Percentiles rank a stretch among this genome's conserved stretches.
These are phyloP conservation scores for Sander vitreus DNA, from an alignment of 2,113 vertebrate species.

Conservation along the genomic window DNA sequence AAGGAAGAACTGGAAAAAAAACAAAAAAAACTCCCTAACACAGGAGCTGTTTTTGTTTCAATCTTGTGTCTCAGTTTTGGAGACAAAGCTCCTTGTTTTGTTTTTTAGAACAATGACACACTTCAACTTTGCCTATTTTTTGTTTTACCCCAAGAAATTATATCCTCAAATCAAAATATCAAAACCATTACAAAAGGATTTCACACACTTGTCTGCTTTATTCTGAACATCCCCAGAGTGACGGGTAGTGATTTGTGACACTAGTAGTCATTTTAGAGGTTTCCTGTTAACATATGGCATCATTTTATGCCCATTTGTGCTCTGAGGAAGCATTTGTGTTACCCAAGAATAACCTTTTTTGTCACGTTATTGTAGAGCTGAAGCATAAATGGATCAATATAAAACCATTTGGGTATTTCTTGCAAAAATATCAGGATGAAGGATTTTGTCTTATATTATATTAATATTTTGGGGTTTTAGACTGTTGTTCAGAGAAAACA, in stretches of 20 bases:
- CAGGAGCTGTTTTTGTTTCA: slow-evolving; percentile 23
- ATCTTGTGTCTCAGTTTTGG: not conserved
- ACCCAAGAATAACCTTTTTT: not conserved
- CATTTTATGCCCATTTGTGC: not conserved
- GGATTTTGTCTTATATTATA: not conserved
- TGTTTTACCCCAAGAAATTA: not conserved
- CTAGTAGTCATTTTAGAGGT: not conserved
- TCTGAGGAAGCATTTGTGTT: not conserved
- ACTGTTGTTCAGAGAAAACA: not conserved
- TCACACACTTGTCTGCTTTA: not conserved
- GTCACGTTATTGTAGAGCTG: not conserved
- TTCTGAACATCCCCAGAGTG: not conserved
- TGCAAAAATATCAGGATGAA: not conserved
- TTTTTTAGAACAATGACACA: slow-evolving; percentile 4
- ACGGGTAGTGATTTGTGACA: not conserved
- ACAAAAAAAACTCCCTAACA: not conserved
- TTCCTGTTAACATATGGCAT: not conserved
- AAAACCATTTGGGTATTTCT: not conserved
- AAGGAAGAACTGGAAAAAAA: slow-evolving; percentile 33
- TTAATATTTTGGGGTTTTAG: not conserved
- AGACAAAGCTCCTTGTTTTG: not conserved
- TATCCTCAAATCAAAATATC: not conserved
- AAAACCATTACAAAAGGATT: not conserved
- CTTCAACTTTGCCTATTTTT: not conserved
- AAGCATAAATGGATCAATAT: not conserved